phyloP scores from a whole-genome alignment of 2,797 vertebrate genomes.

The Hydrocynus forskahlii region DNA sequence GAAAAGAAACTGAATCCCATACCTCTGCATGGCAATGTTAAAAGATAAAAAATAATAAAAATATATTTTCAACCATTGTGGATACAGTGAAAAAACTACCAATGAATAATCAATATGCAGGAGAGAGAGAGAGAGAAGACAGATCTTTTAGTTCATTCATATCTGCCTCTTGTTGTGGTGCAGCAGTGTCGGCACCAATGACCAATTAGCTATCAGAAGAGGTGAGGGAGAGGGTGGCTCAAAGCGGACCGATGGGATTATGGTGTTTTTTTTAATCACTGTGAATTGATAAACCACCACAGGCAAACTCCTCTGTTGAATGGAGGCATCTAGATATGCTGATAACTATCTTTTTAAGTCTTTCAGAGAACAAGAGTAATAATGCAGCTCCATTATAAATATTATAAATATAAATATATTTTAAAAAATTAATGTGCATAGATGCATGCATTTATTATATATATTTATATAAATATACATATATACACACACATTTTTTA shows the following conservation, averaged over 20 bases:
- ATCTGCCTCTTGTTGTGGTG: conserved; percentile 16
- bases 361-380: neutral
- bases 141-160: conserved; percentile 20
- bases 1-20: neutral
- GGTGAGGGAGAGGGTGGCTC: neutral
- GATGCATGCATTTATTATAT: too few relatives aligned
- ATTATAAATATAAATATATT: too few relatives aligned
- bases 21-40: neutral
- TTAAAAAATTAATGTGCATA: too few relatives aligned
- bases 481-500: too few relatives aligned
- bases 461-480: too few relatives aligned
- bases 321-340: neutral
- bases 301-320: neutral
- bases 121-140: neutral
- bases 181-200: conserved; percentile 36
- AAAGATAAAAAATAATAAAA: neutral
- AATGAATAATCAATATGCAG: neutral
- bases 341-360: neutral
- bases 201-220: conserved; percentile 45
- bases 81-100: neutral
- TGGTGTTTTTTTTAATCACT: neutral
- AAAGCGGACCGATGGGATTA: neutral
- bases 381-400: too few relatives aligned
- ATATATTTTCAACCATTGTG: too few relatives aligned
- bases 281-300: neutral